Conservation (phyloP, 2,797 vertebrate genomes). For the Lutra lutra region DNA sequence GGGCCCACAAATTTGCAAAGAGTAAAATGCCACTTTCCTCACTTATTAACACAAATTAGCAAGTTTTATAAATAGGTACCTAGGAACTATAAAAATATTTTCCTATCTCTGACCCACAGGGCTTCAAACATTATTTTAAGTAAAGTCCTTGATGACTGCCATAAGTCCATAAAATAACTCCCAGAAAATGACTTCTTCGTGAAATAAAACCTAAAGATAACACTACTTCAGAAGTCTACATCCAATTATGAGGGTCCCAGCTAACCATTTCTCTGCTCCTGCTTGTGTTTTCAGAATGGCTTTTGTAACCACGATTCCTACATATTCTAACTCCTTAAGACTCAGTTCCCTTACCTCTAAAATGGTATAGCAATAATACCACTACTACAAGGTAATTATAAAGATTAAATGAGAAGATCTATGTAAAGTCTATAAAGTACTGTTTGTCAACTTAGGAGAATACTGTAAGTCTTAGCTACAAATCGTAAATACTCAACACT, state of each 20-base stretch:
- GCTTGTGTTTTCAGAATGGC: neutral
- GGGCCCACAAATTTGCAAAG: neutral
- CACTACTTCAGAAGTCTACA: neutral
- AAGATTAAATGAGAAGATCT: neutral
- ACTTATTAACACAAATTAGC: neutral
- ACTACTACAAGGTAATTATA: neutral
- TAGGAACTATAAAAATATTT: neutral
- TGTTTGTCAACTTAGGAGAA: neutral
- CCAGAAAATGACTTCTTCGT: neutral
- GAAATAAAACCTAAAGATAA: neutral
- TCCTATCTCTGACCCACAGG: neutral
- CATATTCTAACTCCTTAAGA: neutral
- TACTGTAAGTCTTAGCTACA: neutral
- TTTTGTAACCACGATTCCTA: neutral
- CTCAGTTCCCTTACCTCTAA: neutral
- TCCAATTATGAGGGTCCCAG: neutral
- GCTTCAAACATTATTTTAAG: neutral
- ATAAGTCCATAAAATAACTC: neutral
- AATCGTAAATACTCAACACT: neutral
- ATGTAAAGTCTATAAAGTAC: neutral
- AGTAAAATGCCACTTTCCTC: neutral
- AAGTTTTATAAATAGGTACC: constrained; percentile 35
- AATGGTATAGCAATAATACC: neutral
- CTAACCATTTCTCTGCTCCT: neutral
- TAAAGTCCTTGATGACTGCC: neutral